These are phyloP conservation scores for Lanistes nyassanus DNA, from an alignment of 1,140 invertebrate species.

Conservation along the genomic window DNA sequence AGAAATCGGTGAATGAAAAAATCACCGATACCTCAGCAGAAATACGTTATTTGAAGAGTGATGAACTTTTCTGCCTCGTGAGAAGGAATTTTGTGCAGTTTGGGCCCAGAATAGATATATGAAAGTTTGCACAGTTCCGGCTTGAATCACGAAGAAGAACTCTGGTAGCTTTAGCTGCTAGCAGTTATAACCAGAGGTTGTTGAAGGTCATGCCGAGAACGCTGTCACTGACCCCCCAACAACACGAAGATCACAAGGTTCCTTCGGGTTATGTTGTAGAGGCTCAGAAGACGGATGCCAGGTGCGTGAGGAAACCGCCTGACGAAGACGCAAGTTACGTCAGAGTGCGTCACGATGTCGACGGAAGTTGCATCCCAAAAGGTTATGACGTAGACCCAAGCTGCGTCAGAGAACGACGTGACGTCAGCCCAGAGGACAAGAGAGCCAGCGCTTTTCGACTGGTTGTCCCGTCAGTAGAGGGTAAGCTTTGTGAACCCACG, in stretches of 20 bases:
- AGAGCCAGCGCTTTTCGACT: conserved; percentile 15
- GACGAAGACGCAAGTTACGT: conserved; percentile 4
- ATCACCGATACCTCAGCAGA: too few species aligned
- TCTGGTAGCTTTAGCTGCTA: too few species aligned
- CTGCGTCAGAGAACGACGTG: not conserved
- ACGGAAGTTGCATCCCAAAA: not conserved
- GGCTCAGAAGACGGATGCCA: too few species aligned
- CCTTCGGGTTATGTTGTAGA: not conserved
- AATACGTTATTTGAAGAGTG: too few species aligned
- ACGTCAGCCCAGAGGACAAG: not conserved
- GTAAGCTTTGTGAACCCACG: not conserved
- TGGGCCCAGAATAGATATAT: too few species aligned
- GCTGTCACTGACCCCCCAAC: not conserved
- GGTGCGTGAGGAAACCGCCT: not conserved
- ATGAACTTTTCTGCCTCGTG: too few species aligned
- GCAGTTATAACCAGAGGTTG: too few species aligned
- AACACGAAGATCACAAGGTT: not conserved
- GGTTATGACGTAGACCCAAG: not conserved
- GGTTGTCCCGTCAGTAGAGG: conserved; percentile 3
- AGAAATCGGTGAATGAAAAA: too few species aligned
- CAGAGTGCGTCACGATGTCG: not conserved
- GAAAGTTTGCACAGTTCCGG: too few species aligned
- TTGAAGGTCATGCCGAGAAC: too few species aligned
- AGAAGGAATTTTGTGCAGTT: too few species aligned
- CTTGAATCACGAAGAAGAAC: too few species aligned